phyloP scores from a whole-genome alignment of 2,797 vertebrate genomes.

The Gobio occitaniae region DNA sequence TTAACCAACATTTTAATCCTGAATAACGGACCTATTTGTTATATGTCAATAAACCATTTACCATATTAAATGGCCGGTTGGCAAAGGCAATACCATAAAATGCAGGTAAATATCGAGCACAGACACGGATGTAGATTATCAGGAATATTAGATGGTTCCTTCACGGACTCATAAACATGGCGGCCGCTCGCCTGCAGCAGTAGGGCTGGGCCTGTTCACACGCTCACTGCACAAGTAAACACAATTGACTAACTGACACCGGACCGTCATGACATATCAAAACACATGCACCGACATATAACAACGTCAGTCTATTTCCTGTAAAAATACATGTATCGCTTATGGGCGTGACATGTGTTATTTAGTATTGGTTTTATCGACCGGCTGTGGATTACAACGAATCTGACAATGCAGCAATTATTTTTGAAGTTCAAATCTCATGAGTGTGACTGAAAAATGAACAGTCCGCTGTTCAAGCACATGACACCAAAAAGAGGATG shows the following conservation, averaged over 20 bases:
- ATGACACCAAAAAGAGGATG: conserved; percentile 31
- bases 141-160: conserved; percentile 39
- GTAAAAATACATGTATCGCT: neutral
- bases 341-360: neutral
- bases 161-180: conserved; percentile 59
- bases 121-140: neutral
- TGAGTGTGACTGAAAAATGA: neutral
- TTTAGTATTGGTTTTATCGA: neutral
- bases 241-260: conserved; percentile 2
- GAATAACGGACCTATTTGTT: neutral
- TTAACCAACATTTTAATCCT: neutral
- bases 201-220: conserved; percentile 55
- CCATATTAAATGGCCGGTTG: neutral
- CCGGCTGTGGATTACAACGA: neutral
- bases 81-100: neutral
- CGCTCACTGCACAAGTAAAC: conserved; percentile 30
- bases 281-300: neutral
- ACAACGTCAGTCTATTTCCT: neutral
- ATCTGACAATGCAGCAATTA: neutral
- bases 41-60: neutral
- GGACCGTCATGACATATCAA: conserved; percentile 4
- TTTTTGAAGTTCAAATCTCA: neutral
- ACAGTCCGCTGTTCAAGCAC: neutral
- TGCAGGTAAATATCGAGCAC: neutral
- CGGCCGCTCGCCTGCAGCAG: conserved; percentile 61